Conservation (phyloP, 2,797 vertebrate species). For the Helarctos malayanus region DNA sequence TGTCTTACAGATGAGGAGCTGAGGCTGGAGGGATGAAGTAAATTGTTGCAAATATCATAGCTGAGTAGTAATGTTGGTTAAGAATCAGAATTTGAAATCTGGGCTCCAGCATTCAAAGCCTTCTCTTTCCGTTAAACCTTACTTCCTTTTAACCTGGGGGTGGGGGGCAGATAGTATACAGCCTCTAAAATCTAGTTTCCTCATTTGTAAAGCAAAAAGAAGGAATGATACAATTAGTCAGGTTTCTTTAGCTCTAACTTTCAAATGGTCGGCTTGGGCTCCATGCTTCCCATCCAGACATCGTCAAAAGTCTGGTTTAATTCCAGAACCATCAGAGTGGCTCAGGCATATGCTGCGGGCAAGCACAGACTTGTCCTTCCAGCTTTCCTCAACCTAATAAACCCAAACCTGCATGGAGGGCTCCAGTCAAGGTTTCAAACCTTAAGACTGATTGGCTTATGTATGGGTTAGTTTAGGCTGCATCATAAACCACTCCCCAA, state of each 20-base stretch:
- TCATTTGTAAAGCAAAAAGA: conserved; percentile 7
- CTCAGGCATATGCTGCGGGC: background rate
- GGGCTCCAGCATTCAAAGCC: conserved; percentile 8
- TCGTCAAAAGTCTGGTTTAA: background rate
- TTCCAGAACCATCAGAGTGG: background rate
- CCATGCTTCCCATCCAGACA: background rate
- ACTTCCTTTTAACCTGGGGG: background rate
- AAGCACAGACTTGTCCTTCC: background rate
- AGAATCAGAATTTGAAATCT: conserved; percentile 12
- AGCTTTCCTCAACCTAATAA: background rate
- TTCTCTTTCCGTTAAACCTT: conserved; percentile 43
- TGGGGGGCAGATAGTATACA: background rate
- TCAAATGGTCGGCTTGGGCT: background rate
- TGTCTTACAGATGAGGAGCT: background rate
- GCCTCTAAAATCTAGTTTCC: conserved; percentile 12
- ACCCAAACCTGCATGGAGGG: background rate
- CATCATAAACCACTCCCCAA: background rate
- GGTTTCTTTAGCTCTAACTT: background rate
- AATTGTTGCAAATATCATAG: conserved; percentile 24
- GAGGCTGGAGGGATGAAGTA: background rate
- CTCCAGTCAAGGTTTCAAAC: background rate
- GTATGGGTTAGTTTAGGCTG: background rate
- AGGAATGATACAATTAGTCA: background rate
- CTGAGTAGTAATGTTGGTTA: background rate
- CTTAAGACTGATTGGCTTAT: background rate